Evolutionary conservation across 1,140 invertebrate species (phyloP).

Genomic region (Drosophila ambigua): DNA sequence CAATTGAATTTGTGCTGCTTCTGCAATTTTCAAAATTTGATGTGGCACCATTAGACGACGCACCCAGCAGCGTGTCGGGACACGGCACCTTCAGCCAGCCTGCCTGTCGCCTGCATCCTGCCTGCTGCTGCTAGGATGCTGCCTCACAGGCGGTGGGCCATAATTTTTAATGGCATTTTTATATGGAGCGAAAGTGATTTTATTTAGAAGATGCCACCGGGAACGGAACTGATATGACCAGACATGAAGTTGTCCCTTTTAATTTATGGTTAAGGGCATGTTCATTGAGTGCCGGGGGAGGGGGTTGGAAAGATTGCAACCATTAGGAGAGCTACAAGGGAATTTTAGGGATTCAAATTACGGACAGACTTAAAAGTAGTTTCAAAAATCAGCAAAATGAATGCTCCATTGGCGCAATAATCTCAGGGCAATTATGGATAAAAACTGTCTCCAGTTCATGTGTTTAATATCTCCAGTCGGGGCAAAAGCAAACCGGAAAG

Average conservation of each 20-base stretch:
- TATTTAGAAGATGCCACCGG: slow-evolving; percentile 41
- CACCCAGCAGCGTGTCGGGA: not conserved
- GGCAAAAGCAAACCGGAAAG: slow-evolving; percentile 44
- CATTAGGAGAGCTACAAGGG: no score
- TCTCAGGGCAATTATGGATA: no score
- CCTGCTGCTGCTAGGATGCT: no score
- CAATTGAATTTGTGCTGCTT: slow-evolving; percentile 60
- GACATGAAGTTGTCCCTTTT: slow-evolving; percentile 4
- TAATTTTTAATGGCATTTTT: slow-evolving; percentile 80
- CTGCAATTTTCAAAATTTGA: slow-evolving; percentile 59
- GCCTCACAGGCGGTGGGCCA: slow-evolving; percentile 23
- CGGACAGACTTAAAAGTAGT: no score
- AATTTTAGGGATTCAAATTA: no score
- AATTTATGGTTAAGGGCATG: not conserved
- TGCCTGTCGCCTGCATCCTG: no score
- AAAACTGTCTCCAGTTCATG: not conserved
- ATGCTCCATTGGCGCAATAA: no score
- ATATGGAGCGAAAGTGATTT: slow-evolving; percentile 75
- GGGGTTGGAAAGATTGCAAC: no score
- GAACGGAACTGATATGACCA: not conserved
- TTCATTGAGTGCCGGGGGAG: no score
- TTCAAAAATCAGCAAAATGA: no score
- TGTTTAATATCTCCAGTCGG: slow-evolving; percentile 8
- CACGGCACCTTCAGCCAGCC: slow-evolving; percentile 1
- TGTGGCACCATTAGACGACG: slow-evolving; percentile 54